Conservation (phyloP, 2,797 vertebrate genomes). For the Sebastes itinus region DNA sequence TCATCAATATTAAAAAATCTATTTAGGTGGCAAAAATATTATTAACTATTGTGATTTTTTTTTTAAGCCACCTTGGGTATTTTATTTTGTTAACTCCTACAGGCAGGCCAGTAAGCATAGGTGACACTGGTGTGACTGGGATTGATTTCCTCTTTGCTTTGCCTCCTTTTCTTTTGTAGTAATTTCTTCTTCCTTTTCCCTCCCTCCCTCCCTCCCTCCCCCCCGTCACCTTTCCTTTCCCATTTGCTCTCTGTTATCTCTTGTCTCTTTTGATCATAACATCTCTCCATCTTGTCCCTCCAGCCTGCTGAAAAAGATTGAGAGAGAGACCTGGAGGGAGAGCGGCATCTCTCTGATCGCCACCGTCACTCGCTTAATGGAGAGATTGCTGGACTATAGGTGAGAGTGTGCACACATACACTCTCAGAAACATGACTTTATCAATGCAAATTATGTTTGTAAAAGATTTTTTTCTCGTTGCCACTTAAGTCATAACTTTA, state of each 20-base stretch:
- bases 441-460: background rate
- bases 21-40: background rate
- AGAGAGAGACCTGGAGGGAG: conserved; percentile 99
- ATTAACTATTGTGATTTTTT: no score
- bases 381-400: conserved; percentile 98
- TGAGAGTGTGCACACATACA: conserved; percentile 38
- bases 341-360: conserved; percentile 97
- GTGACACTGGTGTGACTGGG: conserved; percentile 58
- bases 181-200: conserved; percentile 25
- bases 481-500: background rate
- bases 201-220: background rate
- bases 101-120: conserved; percentile 70
- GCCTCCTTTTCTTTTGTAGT: conserved; percentile 42
- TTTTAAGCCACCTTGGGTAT: background rate
- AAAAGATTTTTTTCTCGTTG: background rate
- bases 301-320: conserved; percentile 98
- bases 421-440: background rate
- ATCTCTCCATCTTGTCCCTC: conserved; percentile 36
- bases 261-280: conserved; percentile 18
- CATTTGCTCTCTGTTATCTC: background rate
- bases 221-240: conserved; percentile 10
- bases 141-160: conserved; percentile 53
- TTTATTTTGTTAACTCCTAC: conserved; percentile 27
- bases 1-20: background rate
- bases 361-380: conserved; percentile 98